Evolutionary conservation across 2,113 vertebrate genomes (phyloP).

Genomic region (Pavo muticus): DNA sequence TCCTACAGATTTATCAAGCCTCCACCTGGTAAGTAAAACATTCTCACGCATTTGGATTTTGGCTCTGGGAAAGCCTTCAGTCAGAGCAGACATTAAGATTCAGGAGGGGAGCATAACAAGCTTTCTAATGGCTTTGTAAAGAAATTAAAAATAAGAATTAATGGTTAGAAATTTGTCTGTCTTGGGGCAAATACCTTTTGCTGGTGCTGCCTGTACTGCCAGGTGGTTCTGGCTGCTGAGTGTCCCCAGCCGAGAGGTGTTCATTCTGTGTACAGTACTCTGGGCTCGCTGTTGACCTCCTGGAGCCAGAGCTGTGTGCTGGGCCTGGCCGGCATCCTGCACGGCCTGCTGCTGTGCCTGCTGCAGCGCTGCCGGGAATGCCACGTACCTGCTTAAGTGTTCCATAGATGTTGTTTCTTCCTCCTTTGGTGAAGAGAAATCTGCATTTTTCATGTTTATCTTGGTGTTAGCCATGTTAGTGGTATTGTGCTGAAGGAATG

Average conservation of each 20-base stretch:
- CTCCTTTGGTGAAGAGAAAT: background rate
- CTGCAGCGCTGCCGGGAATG: accelerated
- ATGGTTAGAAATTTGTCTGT: background rate
- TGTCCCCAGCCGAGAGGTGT: background rate
- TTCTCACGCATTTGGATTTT: background rate
- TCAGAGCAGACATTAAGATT: background rate
- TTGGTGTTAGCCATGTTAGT: background rate
- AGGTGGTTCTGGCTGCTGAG: background rate
- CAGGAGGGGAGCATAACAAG: background rate
- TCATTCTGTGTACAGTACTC: accelerated
- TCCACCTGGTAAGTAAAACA: accelerated
- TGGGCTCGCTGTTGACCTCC: accelerated
- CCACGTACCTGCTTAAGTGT: accelerated
- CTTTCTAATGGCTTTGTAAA: background rate
- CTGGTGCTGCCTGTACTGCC: accelerated
- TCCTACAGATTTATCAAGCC: accelerated
- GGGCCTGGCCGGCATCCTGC: background rate
- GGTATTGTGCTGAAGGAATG: background rate
- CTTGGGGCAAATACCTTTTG: background rate
- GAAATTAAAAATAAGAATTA: background rate
- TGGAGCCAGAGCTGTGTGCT: background rate
- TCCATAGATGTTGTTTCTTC: accelerated
- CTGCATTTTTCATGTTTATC: background rate
- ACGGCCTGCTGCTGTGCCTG: background rate
- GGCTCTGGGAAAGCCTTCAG: background rate